Percentiles rank a stretch among this genome's conserved stretches.
phyloP scores from a whole-genome alignment of 2,113 vertebrate species.

The Myxocyprinus asiaticus region DNA sequence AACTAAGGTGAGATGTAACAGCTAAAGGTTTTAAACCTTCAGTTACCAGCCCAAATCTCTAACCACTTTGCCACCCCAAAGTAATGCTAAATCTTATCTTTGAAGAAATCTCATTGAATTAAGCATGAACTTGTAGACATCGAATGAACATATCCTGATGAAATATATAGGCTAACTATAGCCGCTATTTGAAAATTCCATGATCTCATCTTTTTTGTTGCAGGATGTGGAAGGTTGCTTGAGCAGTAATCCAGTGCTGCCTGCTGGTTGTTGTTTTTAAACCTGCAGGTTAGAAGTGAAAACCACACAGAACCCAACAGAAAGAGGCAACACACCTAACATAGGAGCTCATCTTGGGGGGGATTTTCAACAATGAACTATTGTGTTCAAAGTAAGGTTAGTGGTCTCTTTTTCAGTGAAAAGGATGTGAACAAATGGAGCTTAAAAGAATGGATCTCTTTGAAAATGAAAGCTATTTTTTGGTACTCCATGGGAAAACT shows the following conservation, averaged over 20 bases:
- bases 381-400: slow-evolving; percentile 58
- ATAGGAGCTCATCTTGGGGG: slow-evolving; percentile 37
- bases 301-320: not conserved
- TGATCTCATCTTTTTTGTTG: slow-evolving; percentile 8
- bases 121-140: not conserved
- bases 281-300: not conserved
- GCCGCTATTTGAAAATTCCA: not conserved
- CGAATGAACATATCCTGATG: slow-evolving; percentile 8
- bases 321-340: slow-evolving; percentile 7
- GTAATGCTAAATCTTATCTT: not conserved
- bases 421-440: slow-evolving; percentile 52
- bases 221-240: not conserved
- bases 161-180: not conserved
- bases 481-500: slow-evolving; percentile 33
- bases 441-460: slow-evolving; percentile 45
- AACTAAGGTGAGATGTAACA: too few species aligned
- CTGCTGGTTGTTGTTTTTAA: not conserved
- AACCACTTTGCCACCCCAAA: not conserved
- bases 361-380: slow-evolving; percentile 55
- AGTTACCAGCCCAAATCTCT: not conserved
- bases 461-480: slow-evolving; percentile 29
- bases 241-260: not conserved
- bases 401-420: slow-evolving; percentile 53
- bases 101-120: not conserved
- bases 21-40: too few species aligned